These are phyloP conservation scores for Ictidomys tridecemlineatus DNA, from an alignment of 2,113 vertebrate genomes.

Conservation along the genomic window DNA sequence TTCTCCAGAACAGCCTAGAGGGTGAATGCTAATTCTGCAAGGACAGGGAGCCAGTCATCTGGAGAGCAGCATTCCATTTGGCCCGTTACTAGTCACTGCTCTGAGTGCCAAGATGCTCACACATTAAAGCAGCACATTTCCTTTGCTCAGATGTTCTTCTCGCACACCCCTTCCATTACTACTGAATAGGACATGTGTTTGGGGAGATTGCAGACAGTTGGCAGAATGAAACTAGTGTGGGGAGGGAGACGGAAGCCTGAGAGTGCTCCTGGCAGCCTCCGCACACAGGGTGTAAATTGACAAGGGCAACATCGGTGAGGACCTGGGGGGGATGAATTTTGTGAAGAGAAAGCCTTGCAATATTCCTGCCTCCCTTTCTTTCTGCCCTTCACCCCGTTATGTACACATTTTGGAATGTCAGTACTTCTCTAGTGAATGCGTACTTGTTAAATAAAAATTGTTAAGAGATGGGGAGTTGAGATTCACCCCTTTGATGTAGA, in stretches of 20 bases:
- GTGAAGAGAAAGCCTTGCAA: neutral
- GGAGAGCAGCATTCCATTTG: neutral
- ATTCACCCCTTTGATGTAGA: neutral
- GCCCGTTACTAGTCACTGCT: neutral
- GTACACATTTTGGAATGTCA: accelerated
- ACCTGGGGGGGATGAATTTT: neutral
- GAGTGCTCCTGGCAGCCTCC: neutral
- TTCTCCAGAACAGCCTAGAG: neutral
- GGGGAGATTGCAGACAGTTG: neutral
- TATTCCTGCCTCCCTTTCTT: neutral
- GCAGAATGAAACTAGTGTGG: neutral
- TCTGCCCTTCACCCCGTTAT: neutral
- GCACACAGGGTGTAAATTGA: neutral
- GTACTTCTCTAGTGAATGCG: neutral
- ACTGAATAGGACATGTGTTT: accelerated
- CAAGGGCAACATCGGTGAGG: neutral
- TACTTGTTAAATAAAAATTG: neutral
- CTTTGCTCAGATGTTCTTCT: neutral
- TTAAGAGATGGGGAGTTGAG: neutral
- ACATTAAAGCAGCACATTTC: neutral
- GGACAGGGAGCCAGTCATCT: neutral
- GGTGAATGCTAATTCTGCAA: neutral
- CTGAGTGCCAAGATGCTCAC: neutral
- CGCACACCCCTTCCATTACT: neutral
- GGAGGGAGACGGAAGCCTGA: neutral